Base-by-base conservation (phyloP, 2,888 invertebrate species). In the Allophyes oxyacanthae region DNA sequence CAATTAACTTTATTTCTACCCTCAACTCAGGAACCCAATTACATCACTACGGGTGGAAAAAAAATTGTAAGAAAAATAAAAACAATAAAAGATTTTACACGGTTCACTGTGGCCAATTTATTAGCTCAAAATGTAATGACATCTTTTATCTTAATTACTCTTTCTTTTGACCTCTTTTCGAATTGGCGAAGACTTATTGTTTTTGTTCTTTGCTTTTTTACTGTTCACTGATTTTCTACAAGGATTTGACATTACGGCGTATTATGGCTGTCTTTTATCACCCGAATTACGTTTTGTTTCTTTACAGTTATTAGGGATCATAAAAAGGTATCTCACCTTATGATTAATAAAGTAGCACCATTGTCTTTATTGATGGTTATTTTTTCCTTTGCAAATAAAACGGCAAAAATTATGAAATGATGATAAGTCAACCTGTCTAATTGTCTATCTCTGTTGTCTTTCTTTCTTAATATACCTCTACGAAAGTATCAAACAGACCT, bases 1-100 rank as follows among this genome's bases (percentile, higher is more conserved):
- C 87, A 89, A 89, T 89, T 89, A 88, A 86, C 82, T 84, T 87
- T 81, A 84, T 84, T 86, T 76, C 83, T 75, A 75, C 83, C 81
- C 80, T 81, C 74, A 72, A 79, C 79, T 78, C 77, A 75, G 78
- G 69, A 73, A 84, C 78, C 84, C 84, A 88, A 88, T 88, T 89
- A 87, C 79, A 86, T 84, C 78, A 79, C 75, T 78, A 78, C 63
- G 75, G 64, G 70, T 59, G 72, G 79, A 81, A 79, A 77, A 79
- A 70, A 64, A 44, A 36, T 44, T 73, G 60, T 61, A 67, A 77
- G 69, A 68, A 78, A 77, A 80, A 78, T 77, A 79, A 78, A 79
- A 81, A 81, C 76, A 81, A 75, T 80, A 71, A 79, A 80, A 80
- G 48, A 60, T 63, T 72, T 66, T 64, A 49, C 57, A 66, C 64